These are phyloP conservation scores for Cyclargus thomasi DNA, from an alignment of 1,140 invertebrate genomes.

Conservation along the genomic window DNA sequence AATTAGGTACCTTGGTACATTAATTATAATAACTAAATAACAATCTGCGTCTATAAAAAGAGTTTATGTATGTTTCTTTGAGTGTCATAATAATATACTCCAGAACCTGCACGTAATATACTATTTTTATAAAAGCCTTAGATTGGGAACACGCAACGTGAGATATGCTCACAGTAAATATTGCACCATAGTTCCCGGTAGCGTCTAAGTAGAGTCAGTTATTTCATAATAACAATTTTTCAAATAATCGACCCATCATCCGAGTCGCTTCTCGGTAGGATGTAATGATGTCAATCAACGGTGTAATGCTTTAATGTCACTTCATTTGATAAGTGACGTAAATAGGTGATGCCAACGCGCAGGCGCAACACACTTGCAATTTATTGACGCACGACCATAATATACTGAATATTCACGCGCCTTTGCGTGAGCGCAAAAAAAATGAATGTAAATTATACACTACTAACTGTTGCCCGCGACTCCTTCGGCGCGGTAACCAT, in stretches of 20 bases:
- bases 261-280: not conserved
- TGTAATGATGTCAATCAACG: constrained; percentile 16
- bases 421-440: too few relatives aligned
- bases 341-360: not conserved
- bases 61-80: too few relatives aligned
- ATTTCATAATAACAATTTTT: constrained; percentile 11
- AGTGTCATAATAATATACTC: too few relatives aligned
- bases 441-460: too few relatives aligned
- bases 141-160: not conserved
- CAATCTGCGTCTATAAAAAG: too few relatives aligned
- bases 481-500: too few relatives aligned
- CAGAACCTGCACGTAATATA: too few relatives aligned
- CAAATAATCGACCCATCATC: constrained; percentile 2
- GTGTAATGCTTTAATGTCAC: constrained; percentile 7
- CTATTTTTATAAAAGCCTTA: not conserved
- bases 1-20: too few relatives aligned
- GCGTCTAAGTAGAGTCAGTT: not conserved
- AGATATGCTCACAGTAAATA: not conserved
- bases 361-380: not conserved
- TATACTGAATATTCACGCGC: too few relatives aligned
- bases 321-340: constrained; percentile 9
- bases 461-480: too few relatives aligned
- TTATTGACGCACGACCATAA: too few relatives aligned
- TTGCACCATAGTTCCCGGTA: not conserved
- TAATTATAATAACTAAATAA: too few relatives aligned